phyloP scores from a whole-genome alignment of 1,140 invertebrate species.

The Mesaphorura yosii region DNA sequence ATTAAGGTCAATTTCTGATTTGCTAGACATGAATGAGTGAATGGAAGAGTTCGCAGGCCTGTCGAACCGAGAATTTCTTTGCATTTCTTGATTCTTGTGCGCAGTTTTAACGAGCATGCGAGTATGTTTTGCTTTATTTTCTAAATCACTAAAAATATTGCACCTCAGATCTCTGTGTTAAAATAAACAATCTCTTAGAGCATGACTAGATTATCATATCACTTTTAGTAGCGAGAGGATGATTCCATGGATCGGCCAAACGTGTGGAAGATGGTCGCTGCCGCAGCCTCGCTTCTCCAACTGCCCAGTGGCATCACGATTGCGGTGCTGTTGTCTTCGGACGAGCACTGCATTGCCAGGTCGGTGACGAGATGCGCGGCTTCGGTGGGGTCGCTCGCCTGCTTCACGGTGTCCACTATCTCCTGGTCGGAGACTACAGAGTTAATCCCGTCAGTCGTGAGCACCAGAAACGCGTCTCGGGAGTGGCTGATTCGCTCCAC shows the following conservation, averaged over 20 bases:
- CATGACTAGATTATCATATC: no score
- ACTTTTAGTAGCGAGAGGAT: conserved; percentile 16
- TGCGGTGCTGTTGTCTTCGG: conserved; percentile 45
- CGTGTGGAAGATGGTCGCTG: conserved; percentile 33
- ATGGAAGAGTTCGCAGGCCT: no score
- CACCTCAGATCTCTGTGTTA: no score
- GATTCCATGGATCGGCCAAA: conserved; percentile 30
- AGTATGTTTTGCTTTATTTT: no score
- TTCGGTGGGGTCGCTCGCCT: conserved; percentile 39
- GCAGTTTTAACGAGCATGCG: no score
- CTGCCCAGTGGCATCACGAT: conserved; percentile 45
- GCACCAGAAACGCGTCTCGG: conserved; percentile 43
- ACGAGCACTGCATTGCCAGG: conserved; percentile 43
- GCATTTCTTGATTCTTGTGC: no score
- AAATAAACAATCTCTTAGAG: no score
- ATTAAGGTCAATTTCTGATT: no score
- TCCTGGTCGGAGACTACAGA: conserved; percentile 44
- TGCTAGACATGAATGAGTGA: no score
- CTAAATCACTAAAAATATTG: no score
- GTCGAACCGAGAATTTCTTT: no score
- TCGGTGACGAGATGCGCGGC: conserved; percentile 43
- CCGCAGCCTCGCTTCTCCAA: conserved; percentile 42
- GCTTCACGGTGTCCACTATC: conserved; percentile 41
- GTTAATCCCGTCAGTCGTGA: conserved; percentile 46
- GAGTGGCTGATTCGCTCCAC: conserved; percentile 43